Evolutionary conservation across 2,113 vertebrate genomes (phyloP).

Genomic region (Corapipo altera): DNA sequence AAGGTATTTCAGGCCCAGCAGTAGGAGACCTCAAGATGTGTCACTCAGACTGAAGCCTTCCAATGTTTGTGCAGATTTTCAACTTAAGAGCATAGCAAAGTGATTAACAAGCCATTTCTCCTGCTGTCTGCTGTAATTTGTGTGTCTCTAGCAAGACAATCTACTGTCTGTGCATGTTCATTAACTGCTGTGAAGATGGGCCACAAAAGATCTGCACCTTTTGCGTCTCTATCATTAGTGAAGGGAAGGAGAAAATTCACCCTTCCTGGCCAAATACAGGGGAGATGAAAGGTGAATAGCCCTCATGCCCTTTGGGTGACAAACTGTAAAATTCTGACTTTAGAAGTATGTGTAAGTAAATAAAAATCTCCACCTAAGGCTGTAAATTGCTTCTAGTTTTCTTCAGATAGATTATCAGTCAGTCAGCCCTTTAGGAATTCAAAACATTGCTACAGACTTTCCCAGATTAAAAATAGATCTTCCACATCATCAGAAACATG

Average conservation of each 20-base stretch:
- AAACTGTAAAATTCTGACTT: background rate
- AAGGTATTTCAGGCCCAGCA: background rate
- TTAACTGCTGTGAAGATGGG: background rate
- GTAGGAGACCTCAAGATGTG: background rate
- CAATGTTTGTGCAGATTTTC: background rate
- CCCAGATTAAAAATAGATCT: conserved; percentile 45
- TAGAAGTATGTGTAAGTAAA: background rate
- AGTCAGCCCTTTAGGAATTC: conserved; percentile 35
- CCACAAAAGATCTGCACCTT: background rate
- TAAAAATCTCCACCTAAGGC: conserved; percentile 47
- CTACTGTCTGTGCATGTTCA: background rate
- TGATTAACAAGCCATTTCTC: background rate
- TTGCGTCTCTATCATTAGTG: background rate
- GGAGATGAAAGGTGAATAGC: background rate
- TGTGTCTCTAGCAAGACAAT: background rate
- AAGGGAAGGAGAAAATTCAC: background rate
- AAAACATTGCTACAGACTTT: conserved; percentile 48
- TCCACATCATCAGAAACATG: conserved; percentile 9
- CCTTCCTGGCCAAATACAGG: background rate
- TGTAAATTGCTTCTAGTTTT: background rate
- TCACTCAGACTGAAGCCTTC: background rate
- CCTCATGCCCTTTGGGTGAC: background rate
- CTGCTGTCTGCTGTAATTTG: background rate
- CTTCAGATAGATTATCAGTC: background rate
- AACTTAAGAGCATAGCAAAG: background rate